phyloP scores from a whole-genome alignment of 2,888 invertebrate genomes.

The Drosophila mulleri region DNA sequence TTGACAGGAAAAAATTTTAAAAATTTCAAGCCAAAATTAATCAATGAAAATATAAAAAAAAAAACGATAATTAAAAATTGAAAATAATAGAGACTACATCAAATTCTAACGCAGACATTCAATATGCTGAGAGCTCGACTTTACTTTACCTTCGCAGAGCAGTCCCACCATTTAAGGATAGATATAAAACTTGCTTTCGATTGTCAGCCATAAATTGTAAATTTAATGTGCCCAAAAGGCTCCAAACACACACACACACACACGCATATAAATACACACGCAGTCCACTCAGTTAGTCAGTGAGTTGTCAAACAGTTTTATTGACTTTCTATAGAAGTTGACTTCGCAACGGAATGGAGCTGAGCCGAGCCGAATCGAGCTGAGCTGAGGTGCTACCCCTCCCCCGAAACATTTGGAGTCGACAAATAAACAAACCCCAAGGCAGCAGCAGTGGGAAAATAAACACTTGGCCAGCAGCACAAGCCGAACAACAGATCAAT shows the following conservation, averaged over 20 bases:
- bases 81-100: neutral
- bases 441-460: slow-evolving; percentile 61
- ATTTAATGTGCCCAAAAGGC: slow-evolving; percentile 68
- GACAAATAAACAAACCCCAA: slow-evolving; percentile 57
- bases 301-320: slow-evolving; percentile 77
- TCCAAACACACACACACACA: slow-evolving; percentile 6
- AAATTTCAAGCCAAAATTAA: too few relatives aligned
- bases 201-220: slow-evolving; percentile 71
- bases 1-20: too few relatives aligned
- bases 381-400: neutral
- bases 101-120: slow-evolving; percentile 12
- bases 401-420: neutral
- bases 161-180: slow-evolving; percentile 11
- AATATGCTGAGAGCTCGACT: neutral
- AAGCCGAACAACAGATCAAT: slow-evolving; percentile 55
- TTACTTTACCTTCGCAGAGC: neutral
- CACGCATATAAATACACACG: slow-evolving; percentile 9
- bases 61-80: neutral
- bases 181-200: slow-evolving; percentile 50
- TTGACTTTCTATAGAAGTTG: slow-evolving; percentile 73
- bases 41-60: too few relatives aligned
- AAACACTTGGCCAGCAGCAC: slow-evolving; percentile 59
- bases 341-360: slow-evolving; percentile 26
- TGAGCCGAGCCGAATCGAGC: neutral
- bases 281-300: slow-evolving; percentile 39